These are phyloP conservation scores for Pogona vitticeps DNA, from an alignment of 2,113 vertebrate genomes.

Conservation along the genomic window DNA sequence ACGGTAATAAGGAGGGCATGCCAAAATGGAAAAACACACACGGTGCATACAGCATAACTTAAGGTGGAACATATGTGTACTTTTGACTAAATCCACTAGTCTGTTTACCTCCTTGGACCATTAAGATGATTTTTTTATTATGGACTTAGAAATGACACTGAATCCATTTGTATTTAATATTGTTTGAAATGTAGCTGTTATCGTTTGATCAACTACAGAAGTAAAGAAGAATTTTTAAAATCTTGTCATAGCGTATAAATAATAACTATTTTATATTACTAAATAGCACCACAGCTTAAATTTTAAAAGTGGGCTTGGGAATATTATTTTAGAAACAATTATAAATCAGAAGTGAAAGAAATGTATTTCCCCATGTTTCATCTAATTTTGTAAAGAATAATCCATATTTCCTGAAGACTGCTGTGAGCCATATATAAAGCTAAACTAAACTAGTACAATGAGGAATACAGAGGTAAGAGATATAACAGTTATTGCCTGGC, in stretches of 20 bases:
- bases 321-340: constrained; percentile 81
- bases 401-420: constrained; percentile 76
- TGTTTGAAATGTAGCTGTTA: constrained; percentile 81
- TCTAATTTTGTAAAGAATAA: constrained; percentile 75
- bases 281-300: constrained; percentile 77
- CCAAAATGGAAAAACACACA: constrained; percentile 79
- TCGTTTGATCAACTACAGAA: constrained; percentile 77
- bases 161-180: constrained; percentile 85
- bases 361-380: constrained; percentile 77
- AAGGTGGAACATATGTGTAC: constrained; percentile 79
- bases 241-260: constrained; percentile 78
- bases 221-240: constrained; percentile 75
- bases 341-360: constrained; percentile 72
- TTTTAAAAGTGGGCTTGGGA: constrained; percentile 77
- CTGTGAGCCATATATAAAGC: constrained; percentile 79
- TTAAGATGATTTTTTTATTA: constrained; percentile 82
- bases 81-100: constrained; percentile 79
- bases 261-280: constrained; percentile 78
- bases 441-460: constrained; percentile 64
- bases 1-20: constrained; percentile 83
- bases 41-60: constrained; percentile 74
- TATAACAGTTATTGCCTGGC: constrained; percentile 70
- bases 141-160: constrained; percentile 87
- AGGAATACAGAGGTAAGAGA: constrained; percentile 72
- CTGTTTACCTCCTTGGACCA: constrained; percentile 85